These are phyloP conservation scores for Cirrhinus mrigala DNA, from an alignment of 2,797 vertebrate genomes.

Conservation along the genomic window DNA sequence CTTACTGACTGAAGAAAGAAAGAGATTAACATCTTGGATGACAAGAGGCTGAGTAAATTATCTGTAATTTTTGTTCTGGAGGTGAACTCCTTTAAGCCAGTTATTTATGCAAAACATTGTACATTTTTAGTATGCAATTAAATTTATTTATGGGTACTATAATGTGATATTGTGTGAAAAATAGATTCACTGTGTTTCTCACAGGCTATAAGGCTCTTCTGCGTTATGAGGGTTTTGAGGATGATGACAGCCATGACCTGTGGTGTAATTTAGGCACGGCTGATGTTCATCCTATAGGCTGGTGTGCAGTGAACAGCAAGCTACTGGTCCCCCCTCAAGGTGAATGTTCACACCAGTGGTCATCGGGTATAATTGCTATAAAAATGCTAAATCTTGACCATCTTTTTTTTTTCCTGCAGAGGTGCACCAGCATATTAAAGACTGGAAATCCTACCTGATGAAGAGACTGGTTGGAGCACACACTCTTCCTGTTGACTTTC, in stretches of 20 bases:
- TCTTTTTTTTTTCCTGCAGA: constrained; percentile 61
- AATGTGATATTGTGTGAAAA: background rate
- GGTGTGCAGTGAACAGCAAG: constrained; percentile 96
- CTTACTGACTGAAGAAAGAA: too few relatives aligned
- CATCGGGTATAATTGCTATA: background rate
- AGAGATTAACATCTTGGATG: too few relatives aligned
- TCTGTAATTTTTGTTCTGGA: too few relatives aligned
- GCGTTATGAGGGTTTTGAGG: constrained; percentile 92
- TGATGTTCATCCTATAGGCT: constrained; percentile 94
- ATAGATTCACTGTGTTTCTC: background rate
- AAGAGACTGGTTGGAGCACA: constrained; percentile 87
- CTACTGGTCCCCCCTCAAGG: constrained; percentile 94
- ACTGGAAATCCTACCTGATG: constrained; percentile 95
- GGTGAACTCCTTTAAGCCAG: too few relatives aligned
- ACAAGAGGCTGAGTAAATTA: too few relatives aligned
- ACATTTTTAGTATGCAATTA: background rate
- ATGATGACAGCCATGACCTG: constrained; percentile 86
- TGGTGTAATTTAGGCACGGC: constrained; percentile 93
- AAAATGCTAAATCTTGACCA: background rate
- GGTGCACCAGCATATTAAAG: constrained; percentile 73
- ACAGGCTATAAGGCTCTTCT: constrained; percentile 93
- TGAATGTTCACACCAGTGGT: constrained; percentile 69
- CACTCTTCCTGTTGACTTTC: constrained; percentile 95
- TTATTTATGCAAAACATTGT: background rate
- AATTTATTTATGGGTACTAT: background rate